phyloP scores from a whole-genome alignment of 2,888 invertebrate species.

The Aphodius sticticus region DNA sequence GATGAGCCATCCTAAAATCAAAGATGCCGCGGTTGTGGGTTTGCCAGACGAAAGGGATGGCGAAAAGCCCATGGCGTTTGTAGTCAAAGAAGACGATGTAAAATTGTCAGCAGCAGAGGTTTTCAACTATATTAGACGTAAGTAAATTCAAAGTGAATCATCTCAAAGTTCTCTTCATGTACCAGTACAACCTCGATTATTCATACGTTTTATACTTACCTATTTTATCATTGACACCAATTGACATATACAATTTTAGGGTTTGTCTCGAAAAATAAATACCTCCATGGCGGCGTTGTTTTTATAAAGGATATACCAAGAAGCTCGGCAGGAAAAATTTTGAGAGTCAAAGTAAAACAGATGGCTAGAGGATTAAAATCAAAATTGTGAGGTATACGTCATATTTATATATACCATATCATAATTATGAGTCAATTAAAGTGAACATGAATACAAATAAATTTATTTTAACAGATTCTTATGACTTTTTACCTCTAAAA shows the following conservation, averaged over 20 bases:
- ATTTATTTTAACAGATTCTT: too few relatives aligned
- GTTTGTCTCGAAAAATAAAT: not conserved
- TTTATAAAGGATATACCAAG: not conserved
- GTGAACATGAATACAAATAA: too few relatives aligned
- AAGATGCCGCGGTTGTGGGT: constrained; percentile 85
- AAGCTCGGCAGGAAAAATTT: not conserved
- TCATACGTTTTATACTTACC: too few relatives aligned
- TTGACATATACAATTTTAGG: not conserved
- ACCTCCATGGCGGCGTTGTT: not conserved
- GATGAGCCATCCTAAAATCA: constrained; percentile 73
- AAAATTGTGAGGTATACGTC: not conserved
- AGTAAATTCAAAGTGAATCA: constrained; percentile 48
- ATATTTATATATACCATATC: too few relatives aligned
- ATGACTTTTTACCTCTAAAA: too few relatives aligned
- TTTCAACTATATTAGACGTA: constrained; percentile 60
- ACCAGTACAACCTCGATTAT: too few relatives aligned
- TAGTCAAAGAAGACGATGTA: constrained; percentile 68
- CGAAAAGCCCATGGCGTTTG: constrained; percentile 80
- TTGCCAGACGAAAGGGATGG: constrained; percentile 75
- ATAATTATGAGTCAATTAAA: too few relatives aligned
- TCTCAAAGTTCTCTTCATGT: too few relatives aligned
- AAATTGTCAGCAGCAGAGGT: constrained; percentile 60
- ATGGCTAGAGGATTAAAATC: not conserved
- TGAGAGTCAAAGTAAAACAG: not conserved
- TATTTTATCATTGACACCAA: not conserved